Conservation (phyloP, 2,797 vertebrate species). For the Arremon aurantiirostris region DNA sequence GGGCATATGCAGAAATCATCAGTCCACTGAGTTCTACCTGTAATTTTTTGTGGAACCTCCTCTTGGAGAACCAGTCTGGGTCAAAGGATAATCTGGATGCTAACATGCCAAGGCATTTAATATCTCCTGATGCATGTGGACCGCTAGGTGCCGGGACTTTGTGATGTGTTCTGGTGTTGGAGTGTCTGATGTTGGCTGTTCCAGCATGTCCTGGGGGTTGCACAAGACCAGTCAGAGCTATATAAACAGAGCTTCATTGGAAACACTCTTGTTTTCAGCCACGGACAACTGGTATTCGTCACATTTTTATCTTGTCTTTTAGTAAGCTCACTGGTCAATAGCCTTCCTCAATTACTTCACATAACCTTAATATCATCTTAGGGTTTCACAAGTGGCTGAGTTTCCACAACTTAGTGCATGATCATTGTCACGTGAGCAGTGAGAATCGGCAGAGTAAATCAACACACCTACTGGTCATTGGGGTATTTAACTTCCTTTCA, state of each 20-base stretch:
- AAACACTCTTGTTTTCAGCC: background rate
- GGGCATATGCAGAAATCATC: background rate
- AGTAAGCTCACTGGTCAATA: background rate
- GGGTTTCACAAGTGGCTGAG: background rate
- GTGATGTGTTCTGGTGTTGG: background rate
- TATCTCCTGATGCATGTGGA: background rate
- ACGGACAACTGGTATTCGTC: background rate
- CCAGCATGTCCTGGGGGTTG: background rate
- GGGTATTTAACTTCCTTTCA: background rate
- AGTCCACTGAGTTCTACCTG: background rate
- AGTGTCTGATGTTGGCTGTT: background rate
- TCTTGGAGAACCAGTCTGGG: background rate
- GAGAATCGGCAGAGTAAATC: background rate
- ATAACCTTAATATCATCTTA: background rate
- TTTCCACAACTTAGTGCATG: background rate
- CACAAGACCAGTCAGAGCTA: background rate
- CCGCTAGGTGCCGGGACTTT: background rate
- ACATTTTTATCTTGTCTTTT: background rate
- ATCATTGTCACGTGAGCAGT: background rate
- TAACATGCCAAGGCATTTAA: background rate
- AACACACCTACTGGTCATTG: background rate
- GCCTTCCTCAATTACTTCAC: background rate
- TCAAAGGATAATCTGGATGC: background rate
- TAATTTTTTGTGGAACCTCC: background rate
- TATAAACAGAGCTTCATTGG: background rate